Base-by-base conservation (phyloP, 92 coral and sea anemone species). In the Porites evermanni region DNA sequence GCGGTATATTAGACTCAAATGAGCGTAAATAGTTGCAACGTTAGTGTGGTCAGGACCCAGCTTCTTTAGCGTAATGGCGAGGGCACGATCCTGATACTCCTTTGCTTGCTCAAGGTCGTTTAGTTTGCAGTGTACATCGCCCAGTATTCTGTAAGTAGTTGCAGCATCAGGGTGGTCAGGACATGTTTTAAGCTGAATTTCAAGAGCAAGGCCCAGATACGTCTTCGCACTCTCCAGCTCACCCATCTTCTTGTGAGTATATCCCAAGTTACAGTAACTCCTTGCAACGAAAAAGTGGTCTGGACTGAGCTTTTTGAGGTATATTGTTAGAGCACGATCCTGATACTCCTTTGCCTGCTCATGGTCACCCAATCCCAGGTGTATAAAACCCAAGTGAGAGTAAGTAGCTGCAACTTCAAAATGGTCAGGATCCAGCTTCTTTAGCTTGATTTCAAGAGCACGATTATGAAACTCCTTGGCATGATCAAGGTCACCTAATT, bases 141-240 rank as follows among this genome's bases (percentile, higher is more conserved):
- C 11, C 54, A n/a, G 12, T 75, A 0, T 74, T 1, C 7, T 23
- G 2, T 3, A 8, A 53, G 12, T 18, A 2, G 4, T 3, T 9
- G 64, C 79, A 7, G 54, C 79, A 20, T 32, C 44, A 32, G 47
- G 0, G 47, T 38, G 47, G 47, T 38, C 47, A 0, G 47, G 47
- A 38, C 47, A 3, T 0, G 5, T 38, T 38, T 38, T 38, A 38
- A 38, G 47, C 47, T 38, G 47, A 38, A 38, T 38, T 38, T 19
- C 61, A 1, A 86, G 70, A 56, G 89, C 85, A n/a, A 70, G 63
- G n/a, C 70, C 71, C 3, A 68, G 38, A 69, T 56, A 78, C 58
- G 47, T 56, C 78, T 68, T 75, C 13, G 79, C 67, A 11, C 52
- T 64, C 50, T 53, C 18, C 8, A 75, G n/a, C 50, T 75, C 65